Evolutionary conservation across 2,888 invertebrate genomes (phyloP), one percentile per base, ranked within the genome.

Genomic region (Cylindroiulus punctatus): DNA sequence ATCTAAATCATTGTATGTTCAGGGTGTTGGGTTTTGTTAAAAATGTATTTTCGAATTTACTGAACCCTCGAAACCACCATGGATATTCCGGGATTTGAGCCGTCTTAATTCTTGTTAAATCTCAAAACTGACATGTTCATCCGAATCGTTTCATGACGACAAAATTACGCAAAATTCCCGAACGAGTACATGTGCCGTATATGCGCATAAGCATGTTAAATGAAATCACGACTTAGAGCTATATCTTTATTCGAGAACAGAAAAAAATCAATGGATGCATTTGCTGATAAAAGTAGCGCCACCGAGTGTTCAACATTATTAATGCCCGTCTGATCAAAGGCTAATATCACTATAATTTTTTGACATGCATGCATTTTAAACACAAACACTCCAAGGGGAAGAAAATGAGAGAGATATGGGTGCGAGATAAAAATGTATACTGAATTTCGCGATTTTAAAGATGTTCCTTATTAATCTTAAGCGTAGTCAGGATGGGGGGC

Each of bases 301-400:
- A 83, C 83, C 83, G 76, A n/a, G 83, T 40, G 83, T 83, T 83
- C 83, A 83, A 83, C 83, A 83, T 83, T 83, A 83, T 83, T 83
- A 83, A 83, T 83, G 83, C 83, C 44, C 83, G 40, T 44, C 83
- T 83, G 83, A 83, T 83, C 83, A 40, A 83, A 83, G 83, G 83
- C 83, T 83, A 83, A 83, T 83, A 40, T 40, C 83, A 40, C 83
- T 83, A 44, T 83, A 83, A 83, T 83, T 83, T 76, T 83, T 83
- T 40, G 40, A 83, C 44, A 83, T 40, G 83, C 44, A 83, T 83
- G 83, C 44, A 83, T 83, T 42, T 76, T 40, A 83, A 83, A 83
- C 83, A 83, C 83, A 83, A 83, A 83, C 83, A 83, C 83, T 83
- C 44, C 83, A 10, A 76, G 40, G 83, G 42, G 83, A 83, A 83